phyloP scores from a whole-genome alignment of 2,113 vertebrate genomes.

The Passer montanus region DNA sequence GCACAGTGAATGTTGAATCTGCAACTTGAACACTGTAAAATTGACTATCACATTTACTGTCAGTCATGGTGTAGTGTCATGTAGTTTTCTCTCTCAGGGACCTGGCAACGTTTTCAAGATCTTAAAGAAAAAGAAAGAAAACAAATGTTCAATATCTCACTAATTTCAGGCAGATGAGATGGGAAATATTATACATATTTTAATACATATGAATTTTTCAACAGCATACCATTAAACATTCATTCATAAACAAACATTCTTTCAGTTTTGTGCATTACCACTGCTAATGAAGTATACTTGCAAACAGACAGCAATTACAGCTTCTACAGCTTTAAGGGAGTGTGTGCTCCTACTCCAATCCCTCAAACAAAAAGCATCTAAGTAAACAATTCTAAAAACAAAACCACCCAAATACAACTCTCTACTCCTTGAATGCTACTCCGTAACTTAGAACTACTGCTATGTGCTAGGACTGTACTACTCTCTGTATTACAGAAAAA shows the following conservation, averaged over 20 bases:
- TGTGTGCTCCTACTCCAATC: not conserved
- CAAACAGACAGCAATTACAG: not conserved
- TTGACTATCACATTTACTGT: conserved; percentile 86
- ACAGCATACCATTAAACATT: not conserved
- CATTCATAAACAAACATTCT: not conserved
- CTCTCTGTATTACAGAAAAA: not conserved
- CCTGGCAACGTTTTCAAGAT: conserved; percentile 49
- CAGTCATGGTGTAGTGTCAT: conserved; percentile 90
- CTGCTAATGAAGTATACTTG: conserved; percentile 1
- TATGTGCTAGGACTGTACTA: not conserved
- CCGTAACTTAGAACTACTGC: not conserved
- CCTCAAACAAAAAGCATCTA: not conserved
- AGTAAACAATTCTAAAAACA: not conserved
- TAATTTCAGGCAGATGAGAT: not conserved
- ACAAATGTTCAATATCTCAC: not conserved
- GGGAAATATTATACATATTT: not conserved
- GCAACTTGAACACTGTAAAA: conserved; percentile 98
- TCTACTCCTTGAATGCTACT: not conserved
- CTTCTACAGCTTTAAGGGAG: not conserved
- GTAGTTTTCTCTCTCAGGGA: conserved; percentile 44
- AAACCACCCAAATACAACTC: not conserved
- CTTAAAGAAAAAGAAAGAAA: conserved; percentile 61
- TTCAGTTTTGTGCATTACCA: not conserved
- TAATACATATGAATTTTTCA: conserved; percentile 10
- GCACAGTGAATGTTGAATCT: conserved; percentile 95